Conservation (phyloP, 2,797 vertebrate genomes). For the Sandelia bainsii region DNA sequence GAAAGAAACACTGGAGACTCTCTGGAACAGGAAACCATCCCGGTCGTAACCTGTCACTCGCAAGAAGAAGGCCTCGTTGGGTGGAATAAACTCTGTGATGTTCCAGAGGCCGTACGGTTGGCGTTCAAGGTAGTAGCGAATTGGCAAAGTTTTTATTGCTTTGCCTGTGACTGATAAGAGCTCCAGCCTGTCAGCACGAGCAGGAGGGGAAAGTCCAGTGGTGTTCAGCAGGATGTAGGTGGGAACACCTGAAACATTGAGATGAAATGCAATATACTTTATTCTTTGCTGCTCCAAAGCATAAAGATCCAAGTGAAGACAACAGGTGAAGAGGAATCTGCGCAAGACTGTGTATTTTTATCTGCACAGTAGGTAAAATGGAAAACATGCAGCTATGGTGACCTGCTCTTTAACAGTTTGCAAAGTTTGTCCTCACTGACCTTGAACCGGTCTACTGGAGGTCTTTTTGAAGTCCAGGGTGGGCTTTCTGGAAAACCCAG, state of each 20-base stretch:
- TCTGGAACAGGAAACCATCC: constrained; percentile 92
- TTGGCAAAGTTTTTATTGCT: constrained; percentile 91
- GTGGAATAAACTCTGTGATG: constrained; percentile 95
- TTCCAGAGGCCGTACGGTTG: constrained; percentile 93
- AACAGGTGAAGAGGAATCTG: constrained; percentile 33
- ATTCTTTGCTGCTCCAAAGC: not conserved
- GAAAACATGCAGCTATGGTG: constrained; percentile 28
- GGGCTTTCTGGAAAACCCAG: constrained; percentile 93
- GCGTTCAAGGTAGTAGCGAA: constrained; percentile 91
- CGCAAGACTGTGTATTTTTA: not conserved
- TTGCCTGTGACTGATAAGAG: constrained; percentile 90
- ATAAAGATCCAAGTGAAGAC: constrained; percentile 11
- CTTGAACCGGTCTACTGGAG: constrained; percentile 93
- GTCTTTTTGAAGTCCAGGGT: constrained; percentile 94
- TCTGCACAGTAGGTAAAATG: not conserved
- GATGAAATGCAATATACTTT: not conserved
- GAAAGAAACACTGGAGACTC: constrained; percentile 96
- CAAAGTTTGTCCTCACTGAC: constrained; percentile 74
- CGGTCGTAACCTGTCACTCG: constrained; percentile 92
- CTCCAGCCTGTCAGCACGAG: constrained; percentile 90
- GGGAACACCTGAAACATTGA: constrained; percentile 88
- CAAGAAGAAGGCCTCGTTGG: constrained; percentile 94
- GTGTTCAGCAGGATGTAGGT: constrained; percentile 96
- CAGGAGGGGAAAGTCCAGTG: constrained; percentile 90
- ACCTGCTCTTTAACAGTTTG: constrained; percentile 1